Base-by-base conservation (phyloP, 2,888 invertebrate genomes). In the Deilephila elpenor region DNA sequence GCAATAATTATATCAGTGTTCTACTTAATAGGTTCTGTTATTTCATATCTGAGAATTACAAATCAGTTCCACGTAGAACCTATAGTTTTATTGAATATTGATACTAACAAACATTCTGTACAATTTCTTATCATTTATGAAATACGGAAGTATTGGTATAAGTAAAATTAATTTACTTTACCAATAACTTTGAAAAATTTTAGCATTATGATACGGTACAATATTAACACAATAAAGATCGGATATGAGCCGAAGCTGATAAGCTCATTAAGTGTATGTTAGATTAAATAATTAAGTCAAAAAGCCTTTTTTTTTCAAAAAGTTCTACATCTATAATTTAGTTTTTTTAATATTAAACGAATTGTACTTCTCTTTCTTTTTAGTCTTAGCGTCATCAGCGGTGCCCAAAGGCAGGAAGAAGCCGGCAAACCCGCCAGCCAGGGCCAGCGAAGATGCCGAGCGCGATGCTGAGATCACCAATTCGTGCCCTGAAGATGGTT, bases 401-500 rank as follows among this genome's bases (percentile, higher is more conserved):
- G 86, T 78, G 64, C 89, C 89, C 74, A 92, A 88, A 81, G 83
- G 81, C 53, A 87, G 88, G 71, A 91, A 88, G 75, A 91, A 91
- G 75, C 91, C 89, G 0, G 90, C 87, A 1, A 89, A 89, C 77
- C 85, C 86, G 0, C 92, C 94, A 0, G 76, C 87, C 6, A 83
- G 88, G 34, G 82, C 86, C 3, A 81, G 81, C 0, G 85, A 84
- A 0, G 90, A 89, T 5, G 75, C 79, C 59, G 95, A 95, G 29
- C 78, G 86, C 7, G 92, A 93, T 61, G 95, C 96, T 0, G 96
- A 96, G 71, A 95, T 95, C 82, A 95, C 95, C 75, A 93, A 95
- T 78, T 95, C 96, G 29, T 98, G 98, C 83, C 98, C 98, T 0
- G 97, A 97, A 82, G 96, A 97, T 81, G 98, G 98, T 11, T 98